phyloP scores from a whole-genome alignment of 2,113 vertebrate genomes.

The Cichladusa arquata region DNA sequence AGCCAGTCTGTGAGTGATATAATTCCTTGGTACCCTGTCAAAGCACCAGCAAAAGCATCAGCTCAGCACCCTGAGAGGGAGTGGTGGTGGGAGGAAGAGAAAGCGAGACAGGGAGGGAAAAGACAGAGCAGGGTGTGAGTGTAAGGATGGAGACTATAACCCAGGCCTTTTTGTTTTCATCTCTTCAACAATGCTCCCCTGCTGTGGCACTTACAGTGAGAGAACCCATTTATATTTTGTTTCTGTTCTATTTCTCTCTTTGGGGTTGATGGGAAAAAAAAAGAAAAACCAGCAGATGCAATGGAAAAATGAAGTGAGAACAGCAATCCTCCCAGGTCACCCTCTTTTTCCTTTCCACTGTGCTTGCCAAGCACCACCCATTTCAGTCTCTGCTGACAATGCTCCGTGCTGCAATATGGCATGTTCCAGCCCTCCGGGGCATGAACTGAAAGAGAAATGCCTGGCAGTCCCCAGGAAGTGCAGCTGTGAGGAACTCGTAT shows the following conservation, averaged over 20 bases:
- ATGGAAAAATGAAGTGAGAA: conserved; percentile 68
- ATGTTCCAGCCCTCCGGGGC: neutral
- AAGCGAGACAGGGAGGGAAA: neutral
- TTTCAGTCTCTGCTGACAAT: neutral
- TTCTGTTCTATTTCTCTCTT: neutral
- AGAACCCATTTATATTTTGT: neutral
- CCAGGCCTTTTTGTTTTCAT: neutral
- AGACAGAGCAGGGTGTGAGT: neutral
- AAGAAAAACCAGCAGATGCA: neutral
- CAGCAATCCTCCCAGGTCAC: conserved; percentile 45
- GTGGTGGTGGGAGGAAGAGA: neutral
- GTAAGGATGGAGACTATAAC: neutral
- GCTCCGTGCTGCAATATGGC: neutral
- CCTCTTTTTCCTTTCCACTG: conserved; percentile 60
- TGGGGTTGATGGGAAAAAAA: neutral
- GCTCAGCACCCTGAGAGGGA: neutral
- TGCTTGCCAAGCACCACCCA: conserved; percentile 50
- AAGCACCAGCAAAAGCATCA: neutral
- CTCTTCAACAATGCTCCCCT: neutral
- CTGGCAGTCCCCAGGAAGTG: neutral
- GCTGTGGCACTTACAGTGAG: neutral
- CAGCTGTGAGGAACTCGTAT: neutral
- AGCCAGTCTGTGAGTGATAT: neutral
- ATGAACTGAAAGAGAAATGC: neutral
- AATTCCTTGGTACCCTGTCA: neutral